phyloP scores from a whole-genome alignment of 1,140 invertebrate species.

The Copidosoma floridanum region DNA sequence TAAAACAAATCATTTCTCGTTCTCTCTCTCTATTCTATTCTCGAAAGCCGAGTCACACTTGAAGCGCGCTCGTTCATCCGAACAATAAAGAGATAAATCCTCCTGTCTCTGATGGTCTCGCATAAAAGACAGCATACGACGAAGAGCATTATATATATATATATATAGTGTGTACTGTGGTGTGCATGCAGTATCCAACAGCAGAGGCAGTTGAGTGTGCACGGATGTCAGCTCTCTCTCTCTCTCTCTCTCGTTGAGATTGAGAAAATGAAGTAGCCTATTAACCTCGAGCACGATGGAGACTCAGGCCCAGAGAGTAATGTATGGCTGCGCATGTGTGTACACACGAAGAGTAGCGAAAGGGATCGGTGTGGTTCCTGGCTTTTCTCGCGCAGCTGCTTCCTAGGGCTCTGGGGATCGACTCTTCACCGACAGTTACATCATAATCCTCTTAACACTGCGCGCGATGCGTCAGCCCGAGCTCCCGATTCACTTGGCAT shows the following conservation, averaged over 20 bases:
- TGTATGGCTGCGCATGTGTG: no score
- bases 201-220: no score
- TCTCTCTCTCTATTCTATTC: background rate
- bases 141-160: no score
- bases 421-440: slow-evolving; percentile 39
- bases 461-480: background rate
- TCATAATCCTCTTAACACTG: slow-evolving; percentile 37
- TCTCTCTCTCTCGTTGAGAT: no score
- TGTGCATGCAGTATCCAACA: no score
- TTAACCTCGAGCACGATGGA: slow-evolving; percentile 1
- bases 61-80: background rate
- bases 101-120: no score
- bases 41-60: background rate
- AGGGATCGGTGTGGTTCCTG: no score
- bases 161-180: no score
- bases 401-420: slow-evolving; percentile 7
- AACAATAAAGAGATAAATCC: slow-evolving; percentile 26
- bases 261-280: slow-evolving; percentile 34
- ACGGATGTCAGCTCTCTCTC: no score
- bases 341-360: background rate
- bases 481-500: slow-evolving; percentile 3
- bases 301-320: slow-evolving; percentile 4
- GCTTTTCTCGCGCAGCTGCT: background rate
- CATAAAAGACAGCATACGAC: background rate
- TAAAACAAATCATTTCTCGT: slow-evolving; percentile 20